Conservation (phyloP, 2,113 vertebrate species). For the Chaenocephalus aceratus region DNA sequence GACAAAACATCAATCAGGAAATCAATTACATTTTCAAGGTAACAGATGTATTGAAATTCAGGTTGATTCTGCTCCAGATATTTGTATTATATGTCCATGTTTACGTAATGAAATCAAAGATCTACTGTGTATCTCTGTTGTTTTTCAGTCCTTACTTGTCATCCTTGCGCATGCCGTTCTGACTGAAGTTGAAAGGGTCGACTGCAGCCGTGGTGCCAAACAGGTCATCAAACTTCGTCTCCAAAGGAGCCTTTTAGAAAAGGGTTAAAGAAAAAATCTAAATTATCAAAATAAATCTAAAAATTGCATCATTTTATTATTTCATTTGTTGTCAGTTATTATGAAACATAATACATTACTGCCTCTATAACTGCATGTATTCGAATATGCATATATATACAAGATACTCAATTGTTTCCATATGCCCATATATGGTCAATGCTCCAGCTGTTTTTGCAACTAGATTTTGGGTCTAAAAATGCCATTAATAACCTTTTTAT, state of each 20-base stretch:
- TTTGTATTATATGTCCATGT: background rate
- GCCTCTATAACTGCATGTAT: background rate
- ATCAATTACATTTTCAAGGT: too few relatives aligned
- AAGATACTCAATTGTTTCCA: too few relatives aligned
- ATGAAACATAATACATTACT: background rate
- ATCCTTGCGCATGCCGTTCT: conserved; percentile 93
- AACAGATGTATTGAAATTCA: background rate
- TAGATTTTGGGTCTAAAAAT: conserved; percentile 11
- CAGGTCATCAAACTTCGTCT: conserved; percentile 95
- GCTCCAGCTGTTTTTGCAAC: background rate
- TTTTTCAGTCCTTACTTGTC: conserved; percentile 87
- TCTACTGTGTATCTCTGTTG: too few relatives aligned
- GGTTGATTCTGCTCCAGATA: background rate
- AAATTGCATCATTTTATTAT: background rate
- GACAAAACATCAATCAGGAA: background rate
- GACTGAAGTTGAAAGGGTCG: conserved; percentile 96
- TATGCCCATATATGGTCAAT: background rate
- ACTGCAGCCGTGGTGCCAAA: conserved; percentile 91
- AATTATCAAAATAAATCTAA: background rate
- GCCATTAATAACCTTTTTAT: conserved; percentile 8
- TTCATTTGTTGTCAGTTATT: background rate
- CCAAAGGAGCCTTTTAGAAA: conserved; percentile 84
- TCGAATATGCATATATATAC: background rate
- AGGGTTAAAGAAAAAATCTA: background rate
- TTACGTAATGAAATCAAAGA: background rate